Conservation (phyloP, 2,113 vertebrate genomes). For the Xyliphius kryptos region DNA sequence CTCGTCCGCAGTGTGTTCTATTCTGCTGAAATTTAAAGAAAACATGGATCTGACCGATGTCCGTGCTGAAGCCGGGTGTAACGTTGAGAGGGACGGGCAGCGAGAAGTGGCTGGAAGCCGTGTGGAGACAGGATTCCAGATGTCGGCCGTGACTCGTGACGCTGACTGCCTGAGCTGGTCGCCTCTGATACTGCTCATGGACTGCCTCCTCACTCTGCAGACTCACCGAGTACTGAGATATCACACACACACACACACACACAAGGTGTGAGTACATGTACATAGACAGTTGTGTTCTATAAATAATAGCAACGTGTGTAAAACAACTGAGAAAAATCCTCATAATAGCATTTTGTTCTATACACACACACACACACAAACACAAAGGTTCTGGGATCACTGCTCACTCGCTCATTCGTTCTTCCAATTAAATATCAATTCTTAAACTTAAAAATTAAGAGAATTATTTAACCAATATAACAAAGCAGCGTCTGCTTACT, state of each 20-base stretch:
- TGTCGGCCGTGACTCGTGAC: constrained; percentile 84
- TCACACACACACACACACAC: not conserved
- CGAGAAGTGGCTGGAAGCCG: constrained; percentile 86
- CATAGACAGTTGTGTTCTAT: too few relatives aligned
- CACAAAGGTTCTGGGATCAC: too few relatives aligned
- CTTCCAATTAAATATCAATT: too few relatives aligned
- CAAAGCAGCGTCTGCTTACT: too few relatives aligned
- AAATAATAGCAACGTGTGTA: too few relatives aligned
- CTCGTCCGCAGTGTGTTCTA: too few relatives aligned
- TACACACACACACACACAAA: not conserved
- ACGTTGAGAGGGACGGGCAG: constrained; percentile 90
- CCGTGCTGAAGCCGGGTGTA: constrained; percentile 89
- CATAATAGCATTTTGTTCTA: too few relatives aligned
- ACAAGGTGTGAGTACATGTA: too few relatives aligned
- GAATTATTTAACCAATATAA: too few relatives aligned
- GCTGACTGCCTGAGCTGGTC: constrained; percentile 67
- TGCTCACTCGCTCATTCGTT: too few relatives aligned
- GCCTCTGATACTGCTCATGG: constrained; percentile 79
- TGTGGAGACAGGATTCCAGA: constrained; percentile 94
- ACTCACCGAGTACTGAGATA: constrained; percentile 83
- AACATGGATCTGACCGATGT: constrained; percentile 70
- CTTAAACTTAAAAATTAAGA: too few relatives aligned
- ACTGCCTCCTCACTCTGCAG: constrained; percentile 92
- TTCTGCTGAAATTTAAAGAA: not conserved
- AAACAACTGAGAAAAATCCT: too few relatives aligned